Base-by-base conservation (phyloP, 2,113 vertebrate species). In the Thymallus thymallus region DNA sequence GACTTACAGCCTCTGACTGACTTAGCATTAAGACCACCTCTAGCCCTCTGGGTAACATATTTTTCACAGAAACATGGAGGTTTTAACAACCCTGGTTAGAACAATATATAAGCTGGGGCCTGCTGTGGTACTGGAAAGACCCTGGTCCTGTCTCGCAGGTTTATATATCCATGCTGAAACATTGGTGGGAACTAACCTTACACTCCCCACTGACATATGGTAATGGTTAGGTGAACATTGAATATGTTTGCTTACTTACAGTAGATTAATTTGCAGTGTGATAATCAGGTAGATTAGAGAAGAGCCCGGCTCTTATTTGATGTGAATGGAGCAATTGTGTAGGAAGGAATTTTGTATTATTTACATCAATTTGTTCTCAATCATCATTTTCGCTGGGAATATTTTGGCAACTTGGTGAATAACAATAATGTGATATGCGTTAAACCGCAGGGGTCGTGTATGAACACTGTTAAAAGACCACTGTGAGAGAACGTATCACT, bases 81-180 rank as follows among this genome's bases (percentile, higher is more conserved):
- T 90, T 91, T 88, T 56, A 90, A 88, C 82, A 80, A 90, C 87
- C 88, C 51, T 13, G 85, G 91, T 90, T 91, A 93, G 29, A 90
- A 79, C 81, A 93, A 93, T 86, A 91, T 51, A 18, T 51, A 51
- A 18, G 48, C 48, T 51, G 48, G 48, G 3, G 23, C 73, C 74
- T 3, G 65, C 76, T 84, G 79, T 69, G 81, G 80, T 73, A 69
- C 72, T 48, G 80, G 69, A 86, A 86, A 87, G 83, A 90, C 72
- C 72, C 79, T 16, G 23, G 32, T 71, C 30, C 70, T 55, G 76
- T n/a, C 56, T n/a, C 56, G 2, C 7, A 60, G 64, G 84, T 85
- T 91, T 81, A 81, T 76, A 84, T 26, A 24, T 69, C 64, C 68
- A 71, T 76, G 71, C 82, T 69, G 77, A 80, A 51, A 87, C 83